phyloP scores from a whole-genome alignment of 2,113 vertebrate species.

The Condylura cristata region DNA sequence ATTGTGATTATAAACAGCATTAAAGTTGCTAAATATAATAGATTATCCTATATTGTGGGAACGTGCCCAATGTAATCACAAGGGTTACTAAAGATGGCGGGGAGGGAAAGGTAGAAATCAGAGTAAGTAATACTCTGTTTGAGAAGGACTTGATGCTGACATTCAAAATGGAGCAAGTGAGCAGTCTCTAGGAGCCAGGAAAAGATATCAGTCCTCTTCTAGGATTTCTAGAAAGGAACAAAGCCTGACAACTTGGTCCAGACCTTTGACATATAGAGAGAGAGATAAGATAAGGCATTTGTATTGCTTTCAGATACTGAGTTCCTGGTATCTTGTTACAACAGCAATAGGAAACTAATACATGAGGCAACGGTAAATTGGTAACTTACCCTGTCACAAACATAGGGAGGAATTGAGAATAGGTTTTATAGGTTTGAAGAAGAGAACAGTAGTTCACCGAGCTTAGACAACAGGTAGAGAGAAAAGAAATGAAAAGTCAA shows the following conservation, averaged over 20 bases:
- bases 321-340: background rate
- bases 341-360: background rate
- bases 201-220: background rate
- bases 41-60: background rate
- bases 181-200: background rate
- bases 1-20: background rate
- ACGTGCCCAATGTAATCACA: background rate
- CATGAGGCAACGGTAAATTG: accelerated
- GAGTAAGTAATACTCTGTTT: background rate
- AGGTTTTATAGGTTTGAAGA: background rate
- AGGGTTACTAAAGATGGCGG: background rate
- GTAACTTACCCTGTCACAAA: background rate
- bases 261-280: background rate
- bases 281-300: background rate
- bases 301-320: background rate
- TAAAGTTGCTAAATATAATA: background rate
- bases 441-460: background rate
- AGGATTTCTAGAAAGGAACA: background rate
- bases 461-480: background rate
- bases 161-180: background rate
- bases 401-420: background rate
- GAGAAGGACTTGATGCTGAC: background rate
- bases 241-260: too few species aligned
- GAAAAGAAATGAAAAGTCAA: background rate
- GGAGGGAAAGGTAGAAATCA: background rate